Conservation (phyloP, 2,888 invertebrate species). For the Morpho deidamia region DNA sequence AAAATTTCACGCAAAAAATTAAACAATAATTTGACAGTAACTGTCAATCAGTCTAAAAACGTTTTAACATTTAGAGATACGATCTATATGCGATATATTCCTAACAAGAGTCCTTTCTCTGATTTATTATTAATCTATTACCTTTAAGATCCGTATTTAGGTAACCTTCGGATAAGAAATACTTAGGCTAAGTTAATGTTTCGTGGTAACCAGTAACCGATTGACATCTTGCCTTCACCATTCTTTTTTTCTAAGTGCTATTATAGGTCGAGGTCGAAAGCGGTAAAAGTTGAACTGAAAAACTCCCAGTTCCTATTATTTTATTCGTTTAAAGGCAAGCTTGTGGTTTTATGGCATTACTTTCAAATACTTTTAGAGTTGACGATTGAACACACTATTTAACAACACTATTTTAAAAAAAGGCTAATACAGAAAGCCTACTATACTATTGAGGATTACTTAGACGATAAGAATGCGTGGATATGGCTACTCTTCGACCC, state of each 20-base stretch:
- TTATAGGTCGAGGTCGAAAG: conserved; percentile 21
- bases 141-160: conserved; percentile 14
- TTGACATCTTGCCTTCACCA: conserved; percentile 23
- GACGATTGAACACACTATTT: too few relatives aligned
- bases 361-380: conserved; percentile 3
- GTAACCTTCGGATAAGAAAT: conserved; percentile 20
- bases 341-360: conserved; percentile 1
- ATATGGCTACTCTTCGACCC: too few relatives aligned
- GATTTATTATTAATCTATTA: conserved; percentile 2
- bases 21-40: conserved; percentile 8
- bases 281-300: conserved; percentile 17
- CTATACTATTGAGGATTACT: too few relatives aligned
- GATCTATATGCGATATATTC: conserved; percentile 4
- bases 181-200: conserved; percentile 12
- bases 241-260: conserved; percentile 20
- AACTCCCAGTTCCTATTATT: conserved; percentile 17
- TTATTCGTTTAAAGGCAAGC: conserved; percentile 3
- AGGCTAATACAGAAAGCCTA: too few relatives aligned
- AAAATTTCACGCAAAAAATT: not conserved
- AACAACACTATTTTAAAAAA: too few relatives aligned
- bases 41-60: conserved; percentile 9
- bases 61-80: conserved; percentile 9
- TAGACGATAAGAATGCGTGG: too few relatives aligned
- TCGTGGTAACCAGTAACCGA: conserved; percentile 20
- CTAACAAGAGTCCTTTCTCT: conserved; percentile 8